phyloP scores from a whole-genome alignment of 2,113 vertebrate genomes.

The Cyanistes caeruleus region DNA sequence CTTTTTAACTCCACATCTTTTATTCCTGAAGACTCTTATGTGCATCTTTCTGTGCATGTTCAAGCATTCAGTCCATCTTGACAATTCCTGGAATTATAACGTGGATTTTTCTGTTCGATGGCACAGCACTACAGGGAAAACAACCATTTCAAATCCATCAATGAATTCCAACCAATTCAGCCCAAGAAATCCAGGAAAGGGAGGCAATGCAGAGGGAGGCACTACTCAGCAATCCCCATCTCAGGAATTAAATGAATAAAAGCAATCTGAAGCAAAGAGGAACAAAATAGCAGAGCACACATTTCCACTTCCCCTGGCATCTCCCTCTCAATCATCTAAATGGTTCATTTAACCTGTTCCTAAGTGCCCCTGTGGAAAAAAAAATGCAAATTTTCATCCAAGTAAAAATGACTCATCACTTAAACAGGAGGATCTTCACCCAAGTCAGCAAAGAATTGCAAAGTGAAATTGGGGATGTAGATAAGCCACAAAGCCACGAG shows the following conservation, averaged over 20 bases:
- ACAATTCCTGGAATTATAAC: neutral
- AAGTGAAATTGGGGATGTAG: neutral
- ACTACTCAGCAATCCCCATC: neutral
- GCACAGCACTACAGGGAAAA: neutral
- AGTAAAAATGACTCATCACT: conserved; percentile 33
- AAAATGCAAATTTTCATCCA: neutral
- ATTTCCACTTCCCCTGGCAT: neutral
- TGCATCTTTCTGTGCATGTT: neutral
- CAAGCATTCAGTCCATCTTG: neutral
- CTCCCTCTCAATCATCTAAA: neutral
- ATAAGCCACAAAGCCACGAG: neutral
- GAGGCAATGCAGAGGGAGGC: neutral
- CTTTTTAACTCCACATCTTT: neutral
- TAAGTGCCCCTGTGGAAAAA: neutral
- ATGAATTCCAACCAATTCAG: neutral
- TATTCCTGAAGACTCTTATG: neutral
- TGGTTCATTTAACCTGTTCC: conserved; percentile 40
- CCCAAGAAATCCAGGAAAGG: neutral
- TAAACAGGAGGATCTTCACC: neutral
- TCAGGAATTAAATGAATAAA: neutral
- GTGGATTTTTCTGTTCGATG: neutral
- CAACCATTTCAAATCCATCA: neutral
- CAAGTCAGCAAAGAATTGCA: conserved; percentile 36
- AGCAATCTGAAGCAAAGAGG: neutral
- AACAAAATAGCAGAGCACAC: neutral